Evolutionary conservation across 2,113 vertebrate species (phyloP).

Genomic region (Anas platyrhynchos): DNA sequence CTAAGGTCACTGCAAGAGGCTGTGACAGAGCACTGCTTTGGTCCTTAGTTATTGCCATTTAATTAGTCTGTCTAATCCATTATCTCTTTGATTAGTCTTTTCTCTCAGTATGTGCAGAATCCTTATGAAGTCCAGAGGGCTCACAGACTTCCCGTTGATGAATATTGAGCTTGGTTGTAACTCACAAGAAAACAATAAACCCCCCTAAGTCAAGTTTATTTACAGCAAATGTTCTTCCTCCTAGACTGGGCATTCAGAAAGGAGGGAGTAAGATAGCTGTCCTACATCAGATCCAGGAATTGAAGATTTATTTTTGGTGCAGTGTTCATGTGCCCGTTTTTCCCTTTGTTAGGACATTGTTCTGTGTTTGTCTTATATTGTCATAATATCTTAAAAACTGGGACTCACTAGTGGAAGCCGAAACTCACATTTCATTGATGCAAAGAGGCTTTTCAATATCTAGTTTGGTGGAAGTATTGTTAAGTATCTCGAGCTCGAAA

Average conservation of each 20-base stretch:
- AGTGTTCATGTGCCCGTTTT: not conserved
- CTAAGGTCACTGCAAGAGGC: not conserved
- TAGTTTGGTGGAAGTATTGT: not conserved
- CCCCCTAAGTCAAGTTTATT: not conserved
- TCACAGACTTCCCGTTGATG: not conserved
- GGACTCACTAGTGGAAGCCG: not conserved
- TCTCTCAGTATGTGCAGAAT: not conserved
- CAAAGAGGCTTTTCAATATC: not conserved
- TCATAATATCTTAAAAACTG: not conserved
- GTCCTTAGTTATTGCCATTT: not conserved
- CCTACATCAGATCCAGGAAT: not conserved
- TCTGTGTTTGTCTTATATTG: not conserved
- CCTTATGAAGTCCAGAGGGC: not conserved
- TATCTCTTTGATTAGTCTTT: not conserved
- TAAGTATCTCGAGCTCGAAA: not conserved
- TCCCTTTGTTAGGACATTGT: not conserved
- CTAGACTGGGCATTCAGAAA: not conserved
- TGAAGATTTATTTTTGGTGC: not conserved
- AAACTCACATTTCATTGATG: not conserved
- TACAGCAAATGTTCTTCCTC: not conserved
- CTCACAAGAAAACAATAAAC: not conserved
- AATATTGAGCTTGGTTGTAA: not conserved
- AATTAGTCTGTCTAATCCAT: not conserved
- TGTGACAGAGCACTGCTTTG: not conserved
- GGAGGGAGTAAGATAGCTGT: not conserved